Evolutionary conservation across 37 sponge, comb jelly and placozoan genomes (phyloP).

Genomic region (Axinella damicornis): DNA sequence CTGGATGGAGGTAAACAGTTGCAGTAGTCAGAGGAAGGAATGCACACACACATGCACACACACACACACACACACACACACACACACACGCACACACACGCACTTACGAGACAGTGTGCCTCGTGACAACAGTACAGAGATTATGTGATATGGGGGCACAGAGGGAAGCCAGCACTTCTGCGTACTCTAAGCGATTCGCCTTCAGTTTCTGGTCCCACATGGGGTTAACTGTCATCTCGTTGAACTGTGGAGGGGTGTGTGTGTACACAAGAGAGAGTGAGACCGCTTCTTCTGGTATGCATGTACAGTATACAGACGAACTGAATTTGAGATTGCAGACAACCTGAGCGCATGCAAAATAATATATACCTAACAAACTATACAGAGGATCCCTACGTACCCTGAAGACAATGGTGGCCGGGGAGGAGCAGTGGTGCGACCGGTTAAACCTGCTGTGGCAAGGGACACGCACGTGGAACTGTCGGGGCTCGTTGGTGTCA

Average conservation of each 20-base stretch:
- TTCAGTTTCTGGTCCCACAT: constrained; percentile 44
- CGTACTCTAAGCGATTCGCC: constrained; percentile 60
- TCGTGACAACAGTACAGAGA: constrained; percentile 50
- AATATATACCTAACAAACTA: background rate
- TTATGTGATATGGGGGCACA: constrained; percentile 37
- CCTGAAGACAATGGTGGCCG: constrained; percentile 78
- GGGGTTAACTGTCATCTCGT: constrained; percentile 55
- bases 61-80: constrained; percentile 17
- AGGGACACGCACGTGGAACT: constrained; percentile 73
- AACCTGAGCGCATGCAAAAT: too few relatives aligned
- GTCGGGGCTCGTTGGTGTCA: constrained; percentile 63
- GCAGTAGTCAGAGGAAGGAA: background rate
- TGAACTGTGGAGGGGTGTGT: constrained; percentile 47
- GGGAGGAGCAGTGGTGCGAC: constrained; percentile 35
- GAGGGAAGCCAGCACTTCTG: constrained; percentile 29
- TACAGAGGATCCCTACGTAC: constrained; percentile 24
- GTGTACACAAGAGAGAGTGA: background rate
- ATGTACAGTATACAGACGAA: too few relatives aligned
- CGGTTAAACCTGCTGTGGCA: constrained; percentile 41
- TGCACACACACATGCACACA: constrained; percentile 7
- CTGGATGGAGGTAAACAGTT: too few relatives aligned
- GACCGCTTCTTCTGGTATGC: too few relatives aligned
- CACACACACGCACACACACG: background rate
- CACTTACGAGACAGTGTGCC: constrained; percentile 58
- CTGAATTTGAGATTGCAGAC: too few relatives aligned